Percentiles rank a stretch among this genome's conserved stretches.
These are phyloP conservation scores for Helicorthomorpha holstii DNA, from an alignment of 1,140 invertebrate genomes.

Conservation along the genomic window DNA sequence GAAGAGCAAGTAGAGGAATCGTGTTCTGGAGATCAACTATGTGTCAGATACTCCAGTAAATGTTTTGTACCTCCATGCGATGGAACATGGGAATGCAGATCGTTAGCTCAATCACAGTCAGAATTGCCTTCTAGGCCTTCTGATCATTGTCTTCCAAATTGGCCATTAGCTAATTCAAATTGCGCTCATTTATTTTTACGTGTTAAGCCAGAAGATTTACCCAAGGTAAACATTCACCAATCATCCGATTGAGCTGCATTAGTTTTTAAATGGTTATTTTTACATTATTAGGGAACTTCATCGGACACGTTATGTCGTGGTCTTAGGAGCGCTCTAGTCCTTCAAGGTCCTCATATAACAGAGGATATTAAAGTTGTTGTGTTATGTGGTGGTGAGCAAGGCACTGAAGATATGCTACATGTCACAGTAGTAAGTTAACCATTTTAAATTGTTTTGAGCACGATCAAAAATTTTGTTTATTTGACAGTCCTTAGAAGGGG, in stretches of 20 bases:
- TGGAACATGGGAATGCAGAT: background rate
- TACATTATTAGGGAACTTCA: constrained; percentile 37
- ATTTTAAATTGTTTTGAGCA: background rate
- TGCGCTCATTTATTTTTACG: constrained; percentile 58
- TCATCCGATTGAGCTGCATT: background rate
- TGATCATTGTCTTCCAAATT: constrained; percentile 54
- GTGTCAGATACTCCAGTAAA: constrained; percentile 18
- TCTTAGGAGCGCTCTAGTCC: constrained; percentile 31
- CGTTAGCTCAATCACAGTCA: background rate
- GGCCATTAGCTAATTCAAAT: constrained; percentile 41
- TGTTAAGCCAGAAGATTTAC: constrained; percentile 39
- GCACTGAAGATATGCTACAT: background rate
- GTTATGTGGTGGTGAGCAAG: constrained; percentile 40
- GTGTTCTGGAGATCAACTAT: constrained; percentile 19
- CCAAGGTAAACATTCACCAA: constrained; percentile 18
- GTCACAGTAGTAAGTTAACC: background rate
- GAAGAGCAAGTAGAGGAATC: constrained; percentile 16
- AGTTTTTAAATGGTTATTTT: background rate
- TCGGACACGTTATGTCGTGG: constrained; percentile 50
- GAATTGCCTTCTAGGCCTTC: too few relatives aligned
- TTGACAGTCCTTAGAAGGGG: background rate
- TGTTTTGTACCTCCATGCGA: background rate
- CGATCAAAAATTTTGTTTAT: background rate
- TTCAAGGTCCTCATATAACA: constrained; percentile 16
- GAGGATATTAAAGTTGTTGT: constrained; percentile 32